A percentile compares a stretch with the other conserved stretches of the same genome.
Evolutionary conservation across 1,140 invertebrate species (phyloP).

Genomic region (Drosophila sulfurigaster): DNA sequence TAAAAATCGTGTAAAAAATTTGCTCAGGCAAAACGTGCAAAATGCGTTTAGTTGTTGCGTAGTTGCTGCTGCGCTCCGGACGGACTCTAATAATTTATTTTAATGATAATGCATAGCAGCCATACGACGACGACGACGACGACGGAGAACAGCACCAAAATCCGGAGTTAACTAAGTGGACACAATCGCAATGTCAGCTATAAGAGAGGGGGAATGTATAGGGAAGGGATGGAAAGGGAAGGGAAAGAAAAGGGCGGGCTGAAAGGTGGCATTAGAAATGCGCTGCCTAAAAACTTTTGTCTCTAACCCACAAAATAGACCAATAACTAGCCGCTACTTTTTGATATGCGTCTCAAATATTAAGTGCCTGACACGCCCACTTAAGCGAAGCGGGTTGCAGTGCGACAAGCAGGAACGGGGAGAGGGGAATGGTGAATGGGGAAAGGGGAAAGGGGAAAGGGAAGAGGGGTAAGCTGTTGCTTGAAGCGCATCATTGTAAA

Average conservation of each 20-base stretch:
- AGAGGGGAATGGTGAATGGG: too few relatives aligned
- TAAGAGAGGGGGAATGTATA: not conserved
- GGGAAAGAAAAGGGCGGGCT: too few relatives aligned
- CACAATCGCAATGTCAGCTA: not conserved
- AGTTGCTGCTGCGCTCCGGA: conserved; percentile 33
- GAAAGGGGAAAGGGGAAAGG: too few relatives aligned
- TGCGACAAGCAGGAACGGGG: too few relatives aligned
- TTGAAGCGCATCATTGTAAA: conserved; percentile 77
- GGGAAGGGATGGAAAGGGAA: too few relatives aligned
- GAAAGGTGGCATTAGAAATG: not conserved
- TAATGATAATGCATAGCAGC: conserved; percentile 81
- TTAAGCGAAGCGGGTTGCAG: conserved; percentile 16
- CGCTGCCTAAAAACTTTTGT: conserved; percentile 26
- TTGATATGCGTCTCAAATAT: conserved; percentile 71
- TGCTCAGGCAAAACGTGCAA: conserved; percentile 75
- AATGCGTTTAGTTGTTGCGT: conserved; percentile 71
- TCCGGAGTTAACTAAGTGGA: conserved; percentile 46
- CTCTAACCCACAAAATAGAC: conserved; percentile 35
- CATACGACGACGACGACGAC: conserved; percentile 50
- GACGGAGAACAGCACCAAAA: conserved; percentile 6
- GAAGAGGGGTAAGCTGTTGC: conserved; percentile 7
- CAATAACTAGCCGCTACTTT: conserved; percentile 53
- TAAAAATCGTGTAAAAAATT: conserved; percentile 84
- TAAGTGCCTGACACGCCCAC: conserved; percentile 61
- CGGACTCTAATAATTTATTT: conserved; percentile 83